Conservation (phyloP, 2,113 vertebrate genomes). For the Artemisiospiza belli region DNA sequence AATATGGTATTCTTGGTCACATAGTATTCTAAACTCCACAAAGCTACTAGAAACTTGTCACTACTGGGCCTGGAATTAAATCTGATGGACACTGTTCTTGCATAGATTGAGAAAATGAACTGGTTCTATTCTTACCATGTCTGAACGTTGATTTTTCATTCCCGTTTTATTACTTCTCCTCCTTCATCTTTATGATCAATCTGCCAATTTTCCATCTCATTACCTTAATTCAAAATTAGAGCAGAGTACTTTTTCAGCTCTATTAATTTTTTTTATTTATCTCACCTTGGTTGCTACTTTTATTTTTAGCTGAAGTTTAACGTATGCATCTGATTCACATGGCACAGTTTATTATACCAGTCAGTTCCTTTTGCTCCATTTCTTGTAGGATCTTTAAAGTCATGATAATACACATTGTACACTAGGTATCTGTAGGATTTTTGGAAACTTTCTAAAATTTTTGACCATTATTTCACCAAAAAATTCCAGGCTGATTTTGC, state of each 20-base stretch:
- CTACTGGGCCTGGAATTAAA: background rate
- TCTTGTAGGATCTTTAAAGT: background rate
- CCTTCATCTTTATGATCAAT: background rate
- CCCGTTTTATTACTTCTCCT: background rate
- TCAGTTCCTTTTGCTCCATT: background rate
- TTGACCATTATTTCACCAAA: background rate
- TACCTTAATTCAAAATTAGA: background rate
- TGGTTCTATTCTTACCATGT: background rate
- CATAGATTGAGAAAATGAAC: background rate
- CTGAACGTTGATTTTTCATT: background rate
- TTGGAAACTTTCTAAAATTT: background rate
- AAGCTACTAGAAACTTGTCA: background rate
- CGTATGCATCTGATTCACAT: background rate
- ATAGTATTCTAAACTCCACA: background rate
- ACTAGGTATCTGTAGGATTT: background rate
- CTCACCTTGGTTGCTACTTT: background rate
- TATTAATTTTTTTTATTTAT: background rate
- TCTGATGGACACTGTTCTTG: background rate
- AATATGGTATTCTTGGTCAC: background rate
- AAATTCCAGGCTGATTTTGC: background rate
- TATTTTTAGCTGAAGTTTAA: background rate
- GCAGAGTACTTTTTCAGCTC: background rate
- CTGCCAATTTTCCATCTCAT: background rate
- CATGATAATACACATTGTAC: background rate
- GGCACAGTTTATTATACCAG: background rate